phyloP scores from a whole-genome alignment of 2,888 invertebrate genomes.

The Eudasyphora cyanicolor region DNA sequence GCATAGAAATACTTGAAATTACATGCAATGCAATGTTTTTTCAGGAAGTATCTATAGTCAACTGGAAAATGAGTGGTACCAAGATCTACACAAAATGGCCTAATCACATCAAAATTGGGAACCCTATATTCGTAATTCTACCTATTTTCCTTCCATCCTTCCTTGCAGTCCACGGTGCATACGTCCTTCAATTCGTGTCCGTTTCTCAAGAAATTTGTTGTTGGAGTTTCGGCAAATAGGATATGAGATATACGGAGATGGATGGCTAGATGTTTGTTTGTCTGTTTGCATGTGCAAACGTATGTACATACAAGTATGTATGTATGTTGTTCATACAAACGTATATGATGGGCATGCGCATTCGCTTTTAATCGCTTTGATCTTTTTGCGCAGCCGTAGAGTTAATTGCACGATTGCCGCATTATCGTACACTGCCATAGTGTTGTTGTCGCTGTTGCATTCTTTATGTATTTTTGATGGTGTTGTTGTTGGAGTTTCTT shows the following conservation, averaged over 20 bases:
- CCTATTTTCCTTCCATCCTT: too few species aligned
- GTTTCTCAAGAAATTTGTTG: not conserved
- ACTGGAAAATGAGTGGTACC: too few species aligned
- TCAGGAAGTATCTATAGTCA: too few species aligned
- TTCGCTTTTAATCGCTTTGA: conserved; percentile 75
- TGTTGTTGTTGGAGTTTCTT: conserved; percentile 43
- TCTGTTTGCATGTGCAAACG: too few species aligned
- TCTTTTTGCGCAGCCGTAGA: conserved; percentile 74
- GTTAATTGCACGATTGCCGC: conserved; percentile 77
- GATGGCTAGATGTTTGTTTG: conserved; percentile 29
- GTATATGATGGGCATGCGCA: conserved; percentile 59
- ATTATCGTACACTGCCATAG: conserved; percentile 58
- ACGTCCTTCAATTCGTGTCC: not conserved
- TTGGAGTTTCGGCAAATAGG: conserved; percentile 7
- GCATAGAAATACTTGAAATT: too few species aligned
- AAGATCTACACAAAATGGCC: too few species aligned
- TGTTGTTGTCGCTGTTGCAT: conserved; percentile 64
- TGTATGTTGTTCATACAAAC: conserved; percentile 10
- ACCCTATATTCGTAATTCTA: too few species aligned
- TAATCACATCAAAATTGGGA: too few species aligned
- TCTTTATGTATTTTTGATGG: conserved; percentile 32
- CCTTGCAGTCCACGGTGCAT: not conserved
- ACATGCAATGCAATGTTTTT: too few species aligned
- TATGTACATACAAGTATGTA: not conserved
- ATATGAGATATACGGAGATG: conserved; percentile 32